Conservation (phyloP, 2,797 vertebrate species). For the Peromyscus attwateri region DNA sequence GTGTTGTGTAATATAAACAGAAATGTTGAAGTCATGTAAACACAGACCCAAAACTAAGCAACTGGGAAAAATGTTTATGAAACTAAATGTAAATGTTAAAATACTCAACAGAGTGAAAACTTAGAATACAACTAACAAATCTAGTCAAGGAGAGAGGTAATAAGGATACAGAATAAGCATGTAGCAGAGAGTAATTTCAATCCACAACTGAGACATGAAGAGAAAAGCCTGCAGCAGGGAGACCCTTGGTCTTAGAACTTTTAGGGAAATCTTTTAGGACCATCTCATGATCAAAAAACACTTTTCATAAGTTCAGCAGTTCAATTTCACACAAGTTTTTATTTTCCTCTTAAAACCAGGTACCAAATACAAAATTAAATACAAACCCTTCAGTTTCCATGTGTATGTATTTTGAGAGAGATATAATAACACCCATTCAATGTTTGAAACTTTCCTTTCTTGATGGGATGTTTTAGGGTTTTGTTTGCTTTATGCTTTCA, state of each 20-base stretch:
- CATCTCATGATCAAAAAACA: background rate
- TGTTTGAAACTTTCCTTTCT: background rate
- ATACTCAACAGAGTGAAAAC: constrained; percentile 52
- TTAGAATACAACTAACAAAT: constrained; percentile 16
- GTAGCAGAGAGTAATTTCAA: background rate
- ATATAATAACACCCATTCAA: background rate
- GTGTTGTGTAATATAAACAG: background rate
- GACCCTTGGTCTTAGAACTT: background rate
- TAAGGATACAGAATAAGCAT: background rate
- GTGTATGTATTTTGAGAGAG: background rate
- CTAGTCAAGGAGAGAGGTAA: background rate
- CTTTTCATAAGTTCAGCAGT: background rate
- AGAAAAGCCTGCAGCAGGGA: background rate
- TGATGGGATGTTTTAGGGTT: background rate
- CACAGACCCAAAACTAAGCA: constrained; percentile 6
- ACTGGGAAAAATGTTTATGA: constrained; percentile 17
- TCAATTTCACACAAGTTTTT: background rate
- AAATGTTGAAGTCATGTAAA: constrained; percentile 25
- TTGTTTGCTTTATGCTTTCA: background rate
- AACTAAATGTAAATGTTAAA: constrained; percentile 4
- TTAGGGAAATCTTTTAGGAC: background rate
- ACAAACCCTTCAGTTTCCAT: background rate
- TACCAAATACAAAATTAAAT: background rate
- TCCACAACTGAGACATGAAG: background rate
- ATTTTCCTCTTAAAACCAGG: background rate